Conservation (phyloP, 2,113 vertebrate genomes). For the Rafetus swinhoei region DNA sequence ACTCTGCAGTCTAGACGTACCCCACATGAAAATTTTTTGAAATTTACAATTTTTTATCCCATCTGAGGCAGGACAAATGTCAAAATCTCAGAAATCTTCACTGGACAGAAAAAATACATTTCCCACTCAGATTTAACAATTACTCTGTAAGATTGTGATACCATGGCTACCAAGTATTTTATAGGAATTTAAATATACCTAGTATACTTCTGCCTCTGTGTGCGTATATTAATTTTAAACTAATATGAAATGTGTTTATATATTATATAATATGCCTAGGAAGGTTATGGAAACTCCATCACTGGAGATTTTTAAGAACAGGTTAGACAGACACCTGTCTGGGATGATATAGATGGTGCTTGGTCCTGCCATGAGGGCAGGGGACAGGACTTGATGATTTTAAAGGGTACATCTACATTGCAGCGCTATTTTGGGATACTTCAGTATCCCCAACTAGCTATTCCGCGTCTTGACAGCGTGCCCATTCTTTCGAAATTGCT, state of each 20-base stretch:
- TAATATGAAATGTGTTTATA: background rate
- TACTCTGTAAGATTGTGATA: background rate
- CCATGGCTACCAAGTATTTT: background rate
- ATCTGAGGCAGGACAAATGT: background rate
- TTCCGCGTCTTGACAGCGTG: too few species aligned
- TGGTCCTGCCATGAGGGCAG: too few species aligned
- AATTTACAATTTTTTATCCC: slow-evolving; percentile 3
- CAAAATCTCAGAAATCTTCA: background rate
- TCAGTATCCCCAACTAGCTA: too few species aligned
- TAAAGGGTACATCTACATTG: too few species aligned
- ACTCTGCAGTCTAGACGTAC: too few species aligned
- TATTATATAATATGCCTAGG: background rate
- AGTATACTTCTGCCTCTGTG: background rate
- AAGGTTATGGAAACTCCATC: too few species aligned
- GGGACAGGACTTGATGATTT: too few species aligned
- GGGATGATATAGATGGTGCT: too few species aligned
- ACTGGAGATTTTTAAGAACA: too few species aligned
- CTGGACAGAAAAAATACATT: background rate
- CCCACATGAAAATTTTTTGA: background rate
- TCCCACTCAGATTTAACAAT: background rate
- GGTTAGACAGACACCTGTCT: too few species aligned
- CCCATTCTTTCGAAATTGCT: too few species aligned
- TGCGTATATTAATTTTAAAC: background rate
- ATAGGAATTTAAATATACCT: background rate
- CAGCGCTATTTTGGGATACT: too few species aligned